Base-by-base conservation (phyloP, 2,888 invertebrate genomes). In the Glomeris marginata region DNA sequence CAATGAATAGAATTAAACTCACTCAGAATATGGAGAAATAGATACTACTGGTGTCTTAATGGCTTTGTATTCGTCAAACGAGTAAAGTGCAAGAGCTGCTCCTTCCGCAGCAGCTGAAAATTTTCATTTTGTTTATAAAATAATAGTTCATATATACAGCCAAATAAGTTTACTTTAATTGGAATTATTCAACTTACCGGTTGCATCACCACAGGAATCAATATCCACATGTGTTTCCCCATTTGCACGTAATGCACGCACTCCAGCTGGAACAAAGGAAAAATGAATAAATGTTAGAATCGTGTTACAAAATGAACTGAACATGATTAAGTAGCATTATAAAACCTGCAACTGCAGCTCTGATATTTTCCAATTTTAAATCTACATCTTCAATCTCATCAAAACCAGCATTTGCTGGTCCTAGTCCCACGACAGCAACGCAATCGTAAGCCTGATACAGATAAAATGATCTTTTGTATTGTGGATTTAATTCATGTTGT, bases 121-220 rank as follows among this genome's bases (percentile, higher is more conserved):
- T 28, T 28, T 28, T 28, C 3, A 28, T 28, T 28, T 28, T 8
- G 3, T 28, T 8, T 3, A 3, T 28, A 28, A 28, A 5, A 28
- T 28, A 28, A 28, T 8, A 6, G n/a, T 2, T 41, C 21, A 11
- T 38, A 41, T 16, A 22, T 11, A 22, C 40, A 47, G 36, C 45
- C 18, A 16, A 38, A 5, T 10, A 41, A 4, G 8, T 10, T 33
- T 28, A 21, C 10, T n/a, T n/a, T n/a, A n/a, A n/a, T n/a, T n/a
- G n/a, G 15, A 34, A 45, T 1, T 5, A n/a, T n/a, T n/a, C 34
- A n/a, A 18, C 53, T 16, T 55, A 66, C 66, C 64, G 63, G 82
- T 81, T 0, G 84, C 77, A 61, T 79, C 75, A 10, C 80, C 82
- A 61, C 84, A 82, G 16, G 80, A 78, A 62, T 87, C 86, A 0